Evolutionary conservation across 2,797 vertebrate genomes (phyloP).

Genomic region (Glyptemys insculpta): DNA sequence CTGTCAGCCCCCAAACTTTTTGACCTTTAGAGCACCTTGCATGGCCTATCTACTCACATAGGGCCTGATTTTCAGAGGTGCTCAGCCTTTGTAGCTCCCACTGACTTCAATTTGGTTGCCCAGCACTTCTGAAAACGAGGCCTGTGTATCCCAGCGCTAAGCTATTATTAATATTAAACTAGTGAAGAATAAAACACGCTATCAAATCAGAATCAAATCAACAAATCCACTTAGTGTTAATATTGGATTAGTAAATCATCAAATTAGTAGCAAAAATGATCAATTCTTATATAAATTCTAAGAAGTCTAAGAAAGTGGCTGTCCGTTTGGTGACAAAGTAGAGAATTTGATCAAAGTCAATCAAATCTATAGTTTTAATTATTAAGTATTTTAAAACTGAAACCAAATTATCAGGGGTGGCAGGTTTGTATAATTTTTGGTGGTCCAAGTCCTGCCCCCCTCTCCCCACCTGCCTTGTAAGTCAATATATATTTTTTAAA

Average conservation of each 20-base stretch:
- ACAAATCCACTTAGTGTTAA: conserved; percentile 28
- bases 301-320: neutral
- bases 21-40: neutral
- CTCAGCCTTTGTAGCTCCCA: neutral
- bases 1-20: neutral
- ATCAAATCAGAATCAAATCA: neutral
- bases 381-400: neutral
- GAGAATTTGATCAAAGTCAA: neutral
- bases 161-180: neutral
- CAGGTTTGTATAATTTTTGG: no score
- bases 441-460: no score
- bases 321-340: neutral
- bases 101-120: neutral
- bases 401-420: neutral
- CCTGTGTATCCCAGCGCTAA: neutral
- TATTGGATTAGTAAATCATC: neutral
- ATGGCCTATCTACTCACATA: neutral
- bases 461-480: no score
- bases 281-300: neutral
- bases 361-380: conserved; percentile 5
- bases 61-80: neutral
- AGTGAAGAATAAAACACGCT: conserved; percentile 24
- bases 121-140: neutral
- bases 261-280: conserved; percentile 27
- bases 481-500: no score